Percentiles rank a stretch among this genome's conserved stretches.
Evolutionary conservation across 2,797 vertebrate genomes (phyloP).

Genomic region (Atherinosoma microstoma): DNA sequence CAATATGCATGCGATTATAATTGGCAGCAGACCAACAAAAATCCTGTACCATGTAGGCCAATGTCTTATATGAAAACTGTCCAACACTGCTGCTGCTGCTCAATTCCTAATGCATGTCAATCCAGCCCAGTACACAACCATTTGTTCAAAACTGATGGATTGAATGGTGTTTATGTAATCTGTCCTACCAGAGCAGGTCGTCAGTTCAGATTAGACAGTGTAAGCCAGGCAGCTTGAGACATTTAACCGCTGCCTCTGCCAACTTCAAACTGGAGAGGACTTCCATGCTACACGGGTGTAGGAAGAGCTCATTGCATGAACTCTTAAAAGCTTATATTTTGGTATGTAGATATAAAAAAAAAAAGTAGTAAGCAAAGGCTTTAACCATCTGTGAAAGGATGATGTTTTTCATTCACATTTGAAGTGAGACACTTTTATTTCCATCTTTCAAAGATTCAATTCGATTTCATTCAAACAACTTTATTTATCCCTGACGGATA

Average conservation of each 20-base stretch:
- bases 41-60: slow-evolving; percentile 40
- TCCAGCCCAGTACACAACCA: slow-evolving; percentile 16
- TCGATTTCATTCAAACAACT: background rate
- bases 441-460: background rate
- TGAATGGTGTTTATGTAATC: slow-evolving; percentile 47
- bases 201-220: slow-evolving; percentile 52
- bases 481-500: background rate
- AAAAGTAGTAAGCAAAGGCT: too few relatives aligned
- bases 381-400: too few relatives aligned
- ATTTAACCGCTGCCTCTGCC: slow-evolving; percentile 32
- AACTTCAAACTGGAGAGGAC: slow-evolving; percentile 25
- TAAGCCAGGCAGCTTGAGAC: slow-evolving; percentile 27
- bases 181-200: slow-evolving; percentile 30
- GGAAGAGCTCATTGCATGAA: background rate
- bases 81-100: slow-evolving; percentile 21
- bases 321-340: background rate
- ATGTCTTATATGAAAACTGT: slow-evolving; percentile 28
- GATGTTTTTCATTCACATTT: background rate
- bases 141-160: slow-evolving; percentile 24
- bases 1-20: slow-evolving; percentile 10
- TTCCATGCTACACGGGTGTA: background rate
- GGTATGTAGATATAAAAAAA: background rate
- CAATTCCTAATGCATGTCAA: slow-evolving; percentile 57
- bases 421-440: background rate
- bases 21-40: slow-evolving; percentile 8